phyloP scores from a whole-genome alignment of 2,113 vertebrate species.

The Phalacrocorax aristotelis region DNA sequence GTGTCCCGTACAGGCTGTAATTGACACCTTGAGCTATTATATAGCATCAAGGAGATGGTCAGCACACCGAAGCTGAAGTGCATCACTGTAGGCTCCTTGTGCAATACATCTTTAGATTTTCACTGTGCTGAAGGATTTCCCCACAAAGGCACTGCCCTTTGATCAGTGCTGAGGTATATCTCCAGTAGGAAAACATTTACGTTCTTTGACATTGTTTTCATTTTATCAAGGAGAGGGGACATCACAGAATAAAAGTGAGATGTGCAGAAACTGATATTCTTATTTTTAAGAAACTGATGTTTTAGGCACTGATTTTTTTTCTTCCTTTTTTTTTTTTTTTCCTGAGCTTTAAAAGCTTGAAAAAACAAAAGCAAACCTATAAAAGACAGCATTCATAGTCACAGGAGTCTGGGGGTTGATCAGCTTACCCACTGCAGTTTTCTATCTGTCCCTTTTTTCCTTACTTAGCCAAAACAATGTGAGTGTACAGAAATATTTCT shows the following conservation, averaged over 20 bases:
- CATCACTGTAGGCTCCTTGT: constrained; percentile 14
- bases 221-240: constrained; percentile 48
- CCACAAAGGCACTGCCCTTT: background rate
- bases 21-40: constrained; percentile 33
- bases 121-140: constrained; percentile 18
- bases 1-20: constrained; percentile 1
- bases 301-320: background rate
- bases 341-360: constrained; percentile 54
- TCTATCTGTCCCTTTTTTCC: constrained; percentile 61
- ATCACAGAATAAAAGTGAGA: constrained; percentile 39
- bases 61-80: constrained; percentile 21
- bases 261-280: constrained; percentile 37
- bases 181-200: constrained; percentile 22
- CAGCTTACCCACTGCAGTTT: constrained; percentile 30
- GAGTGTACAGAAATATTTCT: constrained; percentile 76
- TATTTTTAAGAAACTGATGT: constrained; percentile 18
- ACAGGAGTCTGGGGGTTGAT: constrained; percentile 2
- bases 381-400: constrained; percentile 8
- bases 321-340: background rate
- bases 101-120: background rate
- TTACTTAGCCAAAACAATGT: constrained; percentile 76
- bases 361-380: constrained; percentile 35
- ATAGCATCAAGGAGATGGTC: background rate
- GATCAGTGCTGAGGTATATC: background rate
- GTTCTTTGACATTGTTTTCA: constrained; percentile 49